Evolutionary conservation across 35 echinoderm and acorn worm genomes (phyloP).

Genomic region (Patiria miniata): DNA sequence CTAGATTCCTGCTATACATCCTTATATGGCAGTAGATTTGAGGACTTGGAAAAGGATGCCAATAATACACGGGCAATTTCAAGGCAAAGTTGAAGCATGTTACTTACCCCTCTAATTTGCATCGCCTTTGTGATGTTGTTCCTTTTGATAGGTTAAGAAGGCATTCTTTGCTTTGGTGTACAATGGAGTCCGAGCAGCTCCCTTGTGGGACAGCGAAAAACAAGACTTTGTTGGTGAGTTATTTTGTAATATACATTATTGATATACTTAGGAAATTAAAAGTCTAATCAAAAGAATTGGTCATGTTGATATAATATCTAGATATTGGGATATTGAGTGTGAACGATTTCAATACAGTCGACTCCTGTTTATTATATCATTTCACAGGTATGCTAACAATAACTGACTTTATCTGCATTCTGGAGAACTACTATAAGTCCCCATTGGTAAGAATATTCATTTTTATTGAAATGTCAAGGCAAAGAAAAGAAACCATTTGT

Average conservation of each 20-base stretch:
- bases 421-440: slow-evolving; percentile 97
- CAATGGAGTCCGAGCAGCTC: slow-evolving; percentile 97
- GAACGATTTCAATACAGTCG: no score
- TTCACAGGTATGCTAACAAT: slow-evolving; percentile 96
- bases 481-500: no score
- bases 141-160: slow-evolving; percentile 79
- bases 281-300: not conserved
- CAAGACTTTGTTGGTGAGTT: slow-evolving; percentile 99
- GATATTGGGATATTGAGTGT: no score
- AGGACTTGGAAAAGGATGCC: no score
- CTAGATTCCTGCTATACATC: no score
- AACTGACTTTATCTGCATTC: slow-evolving; percentile 98
- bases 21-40: no score
- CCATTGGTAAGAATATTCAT: slow-evolving; percentile 60
- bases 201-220: slow-evolving; percentile 92
- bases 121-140: no score
- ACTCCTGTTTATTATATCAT: not conserved
- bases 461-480: not conserved
- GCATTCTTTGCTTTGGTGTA: slow-evolving; percentile 98
- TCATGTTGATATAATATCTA: no score
- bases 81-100: no score
- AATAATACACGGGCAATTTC: no score
- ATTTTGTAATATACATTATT: not conserved
- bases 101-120: no score
- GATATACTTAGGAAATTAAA: not conserved